Percentiles rank a stretch among this genome's conserved stretches.
These are phyloP conservation scores for Azemiops feae DNA, from an alignment of 2,113 vertebrate genomes.

Conservation along the genomic window DNA sequence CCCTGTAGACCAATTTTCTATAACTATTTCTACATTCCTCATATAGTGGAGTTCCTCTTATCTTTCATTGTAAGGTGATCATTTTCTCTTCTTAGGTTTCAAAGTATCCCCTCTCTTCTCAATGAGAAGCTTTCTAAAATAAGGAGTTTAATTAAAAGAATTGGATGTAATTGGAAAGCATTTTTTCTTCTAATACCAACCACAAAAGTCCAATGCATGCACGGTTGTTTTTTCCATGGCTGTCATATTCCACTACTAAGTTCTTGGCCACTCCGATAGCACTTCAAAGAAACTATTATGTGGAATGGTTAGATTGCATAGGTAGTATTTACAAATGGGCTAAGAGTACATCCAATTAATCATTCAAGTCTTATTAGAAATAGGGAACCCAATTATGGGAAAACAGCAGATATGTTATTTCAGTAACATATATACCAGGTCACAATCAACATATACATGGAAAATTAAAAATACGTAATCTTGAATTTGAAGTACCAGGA, in stretches of 20 bases:
- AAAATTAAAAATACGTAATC: not conserved
- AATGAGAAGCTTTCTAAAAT: not conserved
- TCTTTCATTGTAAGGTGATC: not conserved
- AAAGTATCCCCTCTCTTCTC: not conserved
- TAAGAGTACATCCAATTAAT: not conserved
- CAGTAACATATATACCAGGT: not conserved
- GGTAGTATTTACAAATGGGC: not conserved
- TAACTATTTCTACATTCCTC: not conserved
- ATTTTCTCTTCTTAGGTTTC: not conserved
- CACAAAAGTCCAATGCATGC: not conserved
- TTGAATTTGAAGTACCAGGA: not conserved
- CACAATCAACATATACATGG: not conserved
- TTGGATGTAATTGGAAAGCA: not conserved
- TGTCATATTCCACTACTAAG: not conserved
- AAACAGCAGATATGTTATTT: not conserved
- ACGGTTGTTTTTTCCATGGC: not conserved
- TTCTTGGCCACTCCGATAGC: not conserved
- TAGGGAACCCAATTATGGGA: not conserved
- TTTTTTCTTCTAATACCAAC: not conserved
- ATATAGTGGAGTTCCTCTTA: not conserved
- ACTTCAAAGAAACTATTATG: not conserved
- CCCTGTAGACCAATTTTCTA: not conserved
- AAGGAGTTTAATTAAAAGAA: slow-evolving; percentile 16
- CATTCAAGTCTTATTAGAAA: not conserved
- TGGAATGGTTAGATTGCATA: not conserved